phyloP scores from a whole-genome alignment of 2,113 vertebrate genomes.

The Mesembrinibis cayennensis region DNA sequence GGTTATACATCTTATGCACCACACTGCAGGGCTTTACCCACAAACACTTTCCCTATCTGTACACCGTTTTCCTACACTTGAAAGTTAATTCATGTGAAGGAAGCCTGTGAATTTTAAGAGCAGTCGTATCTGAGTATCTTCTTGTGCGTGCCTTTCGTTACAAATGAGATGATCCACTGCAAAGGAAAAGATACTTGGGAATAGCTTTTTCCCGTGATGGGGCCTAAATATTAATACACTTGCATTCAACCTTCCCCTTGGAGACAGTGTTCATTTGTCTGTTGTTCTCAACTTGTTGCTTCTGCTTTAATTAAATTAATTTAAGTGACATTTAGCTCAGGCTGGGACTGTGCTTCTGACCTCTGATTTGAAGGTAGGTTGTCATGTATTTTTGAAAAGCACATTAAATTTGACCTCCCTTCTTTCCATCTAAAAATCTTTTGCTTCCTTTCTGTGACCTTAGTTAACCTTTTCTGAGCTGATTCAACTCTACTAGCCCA shows the following conservation, averaged over 20 bases:
- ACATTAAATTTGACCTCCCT: background rate
- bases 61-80: background rate
- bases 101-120: background rate
- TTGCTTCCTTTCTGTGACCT: background rate
- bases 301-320: slow-evolving; percentile 10
- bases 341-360: background rate
- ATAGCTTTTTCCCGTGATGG: background rate
- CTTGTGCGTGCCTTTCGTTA: background rate
- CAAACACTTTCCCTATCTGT: background rate
- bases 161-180: background rate
- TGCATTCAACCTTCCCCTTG: background rate
- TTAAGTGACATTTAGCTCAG: background rate
- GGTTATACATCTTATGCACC: background rate
- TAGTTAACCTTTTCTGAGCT: background rate
- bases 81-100: background rate
- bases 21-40: background rate
- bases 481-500: background rate
- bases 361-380: background rate
- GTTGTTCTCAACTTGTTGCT: background rate
- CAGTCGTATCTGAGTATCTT: background rate
- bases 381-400: background rate
- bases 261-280: background rate
- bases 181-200: background rate
- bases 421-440: background rate
- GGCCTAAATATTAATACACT: background rate